Base-by-base conservation (phyloP, 2,888 invertebrate species). In the Acrocyrtus sp. region DNA sequence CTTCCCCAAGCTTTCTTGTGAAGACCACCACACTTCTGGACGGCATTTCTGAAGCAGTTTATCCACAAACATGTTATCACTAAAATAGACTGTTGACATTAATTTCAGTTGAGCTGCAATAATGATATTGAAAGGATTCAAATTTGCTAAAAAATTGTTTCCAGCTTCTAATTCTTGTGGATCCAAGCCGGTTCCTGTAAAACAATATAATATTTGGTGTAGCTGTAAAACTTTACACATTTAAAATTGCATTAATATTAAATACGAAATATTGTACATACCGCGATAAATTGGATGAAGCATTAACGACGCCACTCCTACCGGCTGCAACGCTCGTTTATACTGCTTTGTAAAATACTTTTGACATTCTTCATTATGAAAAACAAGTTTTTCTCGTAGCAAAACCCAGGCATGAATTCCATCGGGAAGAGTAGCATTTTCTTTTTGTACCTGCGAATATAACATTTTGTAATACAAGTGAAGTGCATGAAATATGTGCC, bases 261-360 rank as follows among this genome's bases (percentile, higher is more conserved):
- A 27, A 24, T 8, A 21, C 22, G 10, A 19, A n/a, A 8, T 51
- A 8, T 22, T 21, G 5, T 15, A 34, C 15, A 17, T 29, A 67
- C 66, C 66, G 26, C 47, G 17, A 24, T 61, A 54, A n/a, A 21
- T 21, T 53, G 68, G 72, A 47, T 72, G 65, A 21, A 72, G 15
- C 65, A 72, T 58, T 34, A 66, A 41, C 12, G 60, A 50, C 5
- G 72, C 72, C 12, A 72, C 26, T 1, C 43, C 56, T 8, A 72
- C 58, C 4, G 27, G 39, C 2, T 26, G 24, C 29, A 66, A 21
- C 27, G 50, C 58, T 41, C 54, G 8, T n/a, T 65, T 26, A 34
- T 56, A 50, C n/a, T 66, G 65, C 21, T 69, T 61, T 3, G 43
- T 4, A 19, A 62, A 72, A 43, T 72, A 72, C 3, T 1, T 26